phyloP scores from a whole-genome alignment of 2,888 invertebrate species.

The Polyommatus icarus region DNA sequence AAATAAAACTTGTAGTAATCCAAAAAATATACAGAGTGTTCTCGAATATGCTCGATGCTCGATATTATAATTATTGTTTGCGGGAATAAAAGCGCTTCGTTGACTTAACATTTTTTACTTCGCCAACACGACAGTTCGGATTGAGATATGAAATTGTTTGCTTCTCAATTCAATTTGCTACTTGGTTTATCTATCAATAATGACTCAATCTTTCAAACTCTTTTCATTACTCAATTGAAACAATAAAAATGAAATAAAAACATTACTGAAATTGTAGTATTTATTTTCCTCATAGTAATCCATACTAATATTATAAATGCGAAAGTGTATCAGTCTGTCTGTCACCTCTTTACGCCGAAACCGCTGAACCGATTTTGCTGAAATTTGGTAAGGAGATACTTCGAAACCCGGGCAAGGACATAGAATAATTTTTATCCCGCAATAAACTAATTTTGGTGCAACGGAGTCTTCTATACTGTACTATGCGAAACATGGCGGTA shows the following conservation, averaged over 20 bases:
- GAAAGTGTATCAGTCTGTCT: too few relatives aligned
- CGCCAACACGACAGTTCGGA: not conserved
- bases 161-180: not conserved
- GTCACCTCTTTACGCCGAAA: too few relatives aligned
- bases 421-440: too few relatives aligned
- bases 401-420: too few relatives aligned
- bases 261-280: not conserved
- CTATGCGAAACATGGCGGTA: too few relatives aligned
- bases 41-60: slow-evolving; percentile 1
- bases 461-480: too few relatives aligned
- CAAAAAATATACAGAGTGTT: slow-evolving; percentile 30
- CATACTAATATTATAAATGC: too few relatives aligned
- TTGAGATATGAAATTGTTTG: not conserved
- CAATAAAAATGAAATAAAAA: not conserved
- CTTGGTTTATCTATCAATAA: not conserved
- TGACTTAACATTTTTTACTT: not conserved
- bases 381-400: too few relatives aligned
- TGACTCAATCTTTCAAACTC: too few relatives aligned
- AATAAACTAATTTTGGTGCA: too few relatives aligned
- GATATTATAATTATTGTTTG: not conserved
- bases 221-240: not conserved
- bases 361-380: too few relatives aligned
- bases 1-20: slow-evolving; percentile 24
- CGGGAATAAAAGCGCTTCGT: not conserved
- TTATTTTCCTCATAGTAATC: not conserved